Conservation (phyloP, 2,113 vertebrate species). For the Tor tambroides region DNA sequence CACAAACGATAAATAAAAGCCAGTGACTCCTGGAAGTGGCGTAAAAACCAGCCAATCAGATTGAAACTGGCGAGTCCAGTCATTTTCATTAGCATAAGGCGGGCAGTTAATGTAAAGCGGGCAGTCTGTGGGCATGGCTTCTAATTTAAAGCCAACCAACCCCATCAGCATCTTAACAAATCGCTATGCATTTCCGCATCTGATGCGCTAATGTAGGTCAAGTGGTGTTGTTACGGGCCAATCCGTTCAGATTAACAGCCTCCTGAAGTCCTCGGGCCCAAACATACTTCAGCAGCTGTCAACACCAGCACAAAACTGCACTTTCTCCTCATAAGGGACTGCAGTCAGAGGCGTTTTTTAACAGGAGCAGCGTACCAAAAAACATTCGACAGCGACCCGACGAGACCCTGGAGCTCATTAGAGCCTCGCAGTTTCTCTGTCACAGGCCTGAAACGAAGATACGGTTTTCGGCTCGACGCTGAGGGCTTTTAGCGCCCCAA, state of each 20-base stretch:
- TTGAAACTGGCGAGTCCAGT: background rate
- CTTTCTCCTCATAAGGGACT: background rate
- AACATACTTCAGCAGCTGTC: slow-evolving; percentile 45
- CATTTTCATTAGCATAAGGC: background rate
- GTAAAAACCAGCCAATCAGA: background rate
- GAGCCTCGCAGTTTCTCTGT: background rate
- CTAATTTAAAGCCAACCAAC: background rate
- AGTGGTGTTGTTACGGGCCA: slow-evolving; percentile 36
- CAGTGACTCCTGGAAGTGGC: background rate
- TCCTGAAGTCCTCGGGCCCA: slow-evolving; percentile 24
- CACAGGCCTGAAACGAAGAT: background rate
- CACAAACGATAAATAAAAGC: background rate
- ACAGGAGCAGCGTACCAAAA: slow-evolving; percentile 28
- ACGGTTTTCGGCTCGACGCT: background rate
- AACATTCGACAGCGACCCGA: background rate
- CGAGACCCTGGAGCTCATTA: slow-evolving; percentile 32
- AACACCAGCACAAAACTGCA: slow-evolving; percentile 27
- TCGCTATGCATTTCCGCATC: background rate
- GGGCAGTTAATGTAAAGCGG: background rate
- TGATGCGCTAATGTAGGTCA: slow-evolving; percentile 39
- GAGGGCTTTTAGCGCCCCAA: slow-evolving; percentile 61
- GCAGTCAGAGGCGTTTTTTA: background rate
- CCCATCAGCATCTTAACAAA: background rate
- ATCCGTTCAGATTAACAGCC: slow-evolving; percentile 29
- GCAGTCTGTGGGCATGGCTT: background rate